Evolutionary conservation across 2,888 invertebrate genomes (phyloP).

Genomic region (Macaria liturata): DNA sequence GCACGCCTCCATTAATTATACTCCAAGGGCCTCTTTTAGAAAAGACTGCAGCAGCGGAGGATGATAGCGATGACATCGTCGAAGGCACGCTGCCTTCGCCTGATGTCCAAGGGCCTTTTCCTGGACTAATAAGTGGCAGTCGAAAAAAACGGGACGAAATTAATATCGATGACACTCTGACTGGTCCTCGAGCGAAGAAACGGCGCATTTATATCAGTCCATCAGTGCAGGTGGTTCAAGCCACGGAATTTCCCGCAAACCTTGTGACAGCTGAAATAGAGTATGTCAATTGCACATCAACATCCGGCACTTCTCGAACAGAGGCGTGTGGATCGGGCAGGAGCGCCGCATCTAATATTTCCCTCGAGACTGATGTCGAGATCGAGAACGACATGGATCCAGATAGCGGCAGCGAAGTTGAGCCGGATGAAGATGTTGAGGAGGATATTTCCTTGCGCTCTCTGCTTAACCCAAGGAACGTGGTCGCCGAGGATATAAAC

Average conservation of each 20-base stretch:
- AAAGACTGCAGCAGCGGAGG: no score
- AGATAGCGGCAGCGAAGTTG: slow-evolving; percentile 11
- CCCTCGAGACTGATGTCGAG: slow-evolving; percentile 15
- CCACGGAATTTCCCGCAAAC: background rate
- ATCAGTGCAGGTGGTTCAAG: no score
- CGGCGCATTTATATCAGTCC: no score
- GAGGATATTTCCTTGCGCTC: slow-evolving; percentile 12
- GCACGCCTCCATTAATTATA: no score
- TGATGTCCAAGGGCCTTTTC: no score
- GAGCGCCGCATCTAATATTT: slow-evolving; percentile 12
- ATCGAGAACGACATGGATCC: slow-evolving; percentile 14
- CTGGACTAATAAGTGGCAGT: no score
- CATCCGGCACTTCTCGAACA: slow-evolving; percentile 12
- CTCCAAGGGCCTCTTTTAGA: no score
- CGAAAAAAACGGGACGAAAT: no score
- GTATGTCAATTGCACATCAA: slow-evolving; percentile 10
- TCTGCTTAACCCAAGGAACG: slow-evolving; percentile 15
- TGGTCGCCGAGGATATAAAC: slow-evolving; percentile 13
- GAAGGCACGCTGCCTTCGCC: no score
- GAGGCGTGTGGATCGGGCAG: slow-evolving; percentile 10
- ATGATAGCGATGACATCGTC: no score
- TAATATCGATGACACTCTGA: no score
- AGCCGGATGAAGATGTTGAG: slow-evolving; percentile 11
- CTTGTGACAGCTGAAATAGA: slow-evolving; percentile 15
- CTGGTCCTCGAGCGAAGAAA: no score